Conservation (phyloP, 2,888 invertebrate genomes). For the Bedellia somnulentella region DNA sequence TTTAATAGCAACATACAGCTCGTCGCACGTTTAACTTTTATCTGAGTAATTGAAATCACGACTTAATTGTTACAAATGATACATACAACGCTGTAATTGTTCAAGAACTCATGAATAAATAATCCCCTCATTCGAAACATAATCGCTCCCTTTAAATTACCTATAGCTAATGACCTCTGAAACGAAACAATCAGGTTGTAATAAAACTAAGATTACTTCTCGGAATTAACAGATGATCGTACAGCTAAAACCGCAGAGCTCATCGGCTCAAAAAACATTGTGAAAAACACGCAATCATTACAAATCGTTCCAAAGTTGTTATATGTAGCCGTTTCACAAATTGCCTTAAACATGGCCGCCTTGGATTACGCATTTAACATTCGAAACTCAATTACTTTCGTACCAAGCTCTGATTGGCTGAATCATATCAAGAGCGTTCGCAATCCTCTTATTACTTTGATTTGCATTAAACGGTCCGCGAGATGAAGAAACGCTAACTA, state of each 20-base stretch:
- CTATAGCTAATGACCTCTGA: conserved; percentile 13
- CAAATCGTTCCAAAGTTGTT: conserved; percentile 26
- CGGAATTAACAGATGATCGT: conserved; percentile 19
- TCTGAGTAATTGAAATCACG: conserved; percentile 46
- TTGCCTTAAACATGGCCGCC: conserved; percentile 40
- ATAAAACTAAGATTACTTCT: conserved; percentile 30
- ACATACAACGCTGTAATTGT: conserved; percentile 14
- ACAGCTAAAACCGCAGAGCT: conserved; percentile 13
- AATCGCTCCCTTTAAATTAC: conserved; percentile 7
- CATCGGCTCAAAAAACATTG: conserved; percentile 3
- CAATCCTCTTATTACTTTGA: conserved; percentile 42
- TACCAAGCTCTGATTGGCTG: conserved; percentile 33
- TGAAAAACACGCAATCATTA: conserved; percentile 24
- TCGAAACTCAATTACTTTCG: conserved; percentile 43
- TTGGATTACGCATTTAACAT: conserved; percentile 38
- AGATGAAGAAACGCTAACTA: conserved; percentile 44
- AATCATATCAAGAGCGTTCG: conserved; percentile 28
- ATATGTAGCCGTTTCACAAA: conserved; percentile 32
- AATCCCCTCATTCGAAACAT: conserved; percentile 30
- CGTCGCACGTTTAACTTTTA: conserved; percentile 2
- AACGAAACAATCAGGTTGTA: conserved; percentile 25
- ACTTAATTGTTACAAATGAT: conserved; percentile 23
- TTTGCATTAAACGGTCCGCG: conserved; percentile 54
- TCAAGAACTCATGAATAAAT: conserved; percentile 38
- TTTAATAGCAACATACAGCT: neutral